phyloP scores from a whole-genome alignment of 2,113 vertebrate species.

The Paramisgurnus dabryanus region DNA sequence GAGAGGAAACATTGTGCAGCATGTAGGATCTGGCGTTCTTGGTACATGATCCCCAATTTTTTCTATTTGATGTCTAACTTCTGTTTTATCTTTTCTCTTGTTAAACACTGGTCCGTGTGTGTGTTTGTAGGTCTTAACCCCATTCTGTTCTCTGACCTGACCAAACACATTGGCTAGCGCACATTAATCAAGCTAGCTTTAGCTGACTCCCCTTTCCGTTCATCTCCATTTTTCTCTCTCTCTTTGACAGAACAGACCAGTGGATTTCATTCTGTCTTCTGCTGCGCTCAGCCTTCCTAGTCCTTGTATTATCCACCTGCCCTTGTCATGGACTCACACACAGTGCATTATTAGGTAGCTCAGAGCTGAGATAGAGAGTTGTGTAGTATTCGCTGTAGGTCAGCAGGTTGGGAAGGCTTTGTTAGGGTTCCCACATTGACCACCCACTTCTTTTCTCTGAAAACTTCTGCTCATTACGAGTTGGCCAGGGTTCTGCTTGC shows the following conservation, averaged over 20 bases:
- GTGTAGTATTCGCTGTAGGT: conserved; percentile 21
- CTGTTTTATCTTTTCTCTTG: background rate
- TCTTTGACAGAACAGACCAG: conserved; percentile 35
- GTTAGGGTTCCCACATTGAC: conserved; percentile 14
- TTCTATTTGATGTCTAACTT: background rate
- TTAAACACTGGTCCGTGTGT: background rate
- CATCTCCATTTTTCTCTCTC: background rate
- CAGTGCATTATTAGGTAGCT: conserved; percentile 34
- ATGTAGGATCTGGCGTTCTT: no score
- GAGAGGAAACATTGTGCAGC: background rate
- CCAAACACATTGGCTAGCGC: conserved; percentile 27
- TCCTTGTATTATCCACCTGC: conserved; percentile 21
- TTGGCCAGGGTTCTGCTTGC: conserved; percentile 28
- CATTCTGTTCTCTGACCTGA: conserved; percentile 2
- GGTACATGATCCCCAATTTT: background rate
- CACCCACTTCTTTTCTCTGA: conserved; percentile 18
- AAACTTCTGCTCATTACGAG: background rate
- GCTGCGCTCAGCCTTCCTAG: conserved; percentile 37
- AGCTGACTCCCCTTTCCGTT: conserved; percentile 9
- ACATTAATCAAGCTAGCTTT: conserved; percentile 39
- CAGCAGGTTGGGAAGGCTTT: conserved; percentile 23
- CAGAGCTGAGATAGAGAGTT: background rate
- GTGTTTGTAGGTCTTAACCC: conserved; percentile 11
- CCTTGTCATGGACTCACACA: conserved; percentile 33
- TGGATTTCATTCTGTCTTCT: conserved; percentile 30